These are phyloP conservation scores for Limnephilus rhombicus DNA, from an alignment of 2,888 invertebrate species.

Conservation along the genomic window DNA sequence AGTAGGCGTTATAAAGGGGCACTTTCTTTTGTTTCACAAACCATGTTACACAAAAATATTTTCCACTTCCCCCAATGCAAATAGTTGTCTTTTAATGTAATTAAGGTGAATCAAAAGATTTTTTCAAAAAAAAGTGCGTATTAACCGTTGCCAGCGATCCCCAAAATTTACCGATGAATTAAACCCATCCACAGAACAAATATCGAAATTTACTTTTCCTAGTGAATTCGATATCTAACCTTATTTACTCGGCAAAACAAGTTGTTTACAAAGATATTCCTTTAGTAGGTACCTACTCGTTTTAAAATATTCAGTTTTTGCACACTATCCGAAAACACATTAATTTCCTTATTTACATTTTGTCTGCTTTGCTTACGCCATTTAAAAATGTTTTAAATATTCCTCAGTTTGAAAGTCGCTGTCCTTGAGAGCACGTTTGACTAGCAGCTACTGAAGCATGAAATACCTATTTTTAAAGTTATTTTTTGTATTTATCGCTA, in stretches of 20 bases:
- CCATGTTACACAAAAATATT: no score
- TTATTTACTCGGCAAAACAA: neutral
- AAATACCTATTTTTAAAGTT: neutral
- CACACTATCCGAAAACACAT: neutral
- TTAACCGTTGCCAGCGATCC: no score
- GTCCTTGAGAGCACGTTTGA: neutral
- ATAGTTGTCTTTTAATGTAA: no score
- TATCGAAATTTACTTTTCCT: no score
- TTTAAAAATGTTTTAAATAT: neutral
- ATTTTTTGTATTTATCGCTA: neutral
- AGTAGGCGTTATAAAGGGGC: no score
- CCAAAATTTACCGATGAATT: no score
- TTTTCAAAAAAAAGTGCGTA: no score
- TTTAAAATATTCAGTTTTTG: neutral
- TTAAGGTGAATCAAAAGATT: no score
- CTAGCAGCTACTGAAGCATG: conserved; percentile 5
- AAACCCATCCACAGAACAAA: no score
- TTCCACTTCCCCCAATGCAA: no score
- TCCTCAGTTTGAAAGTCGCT: neutral
- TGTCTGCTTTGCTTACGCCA: neutral
- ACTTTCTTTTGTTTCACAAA: no score
- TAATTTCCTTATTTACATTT: neutral
- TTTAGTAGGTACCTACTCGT: neutral
- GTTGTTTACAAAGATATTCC: neutral
- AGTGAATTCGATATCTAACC: neutral